Evolutionary conservation across 1,140 invertebrate genomes (phyloP).

Genomic region (Muscidifurax raptorellus): DNA sequence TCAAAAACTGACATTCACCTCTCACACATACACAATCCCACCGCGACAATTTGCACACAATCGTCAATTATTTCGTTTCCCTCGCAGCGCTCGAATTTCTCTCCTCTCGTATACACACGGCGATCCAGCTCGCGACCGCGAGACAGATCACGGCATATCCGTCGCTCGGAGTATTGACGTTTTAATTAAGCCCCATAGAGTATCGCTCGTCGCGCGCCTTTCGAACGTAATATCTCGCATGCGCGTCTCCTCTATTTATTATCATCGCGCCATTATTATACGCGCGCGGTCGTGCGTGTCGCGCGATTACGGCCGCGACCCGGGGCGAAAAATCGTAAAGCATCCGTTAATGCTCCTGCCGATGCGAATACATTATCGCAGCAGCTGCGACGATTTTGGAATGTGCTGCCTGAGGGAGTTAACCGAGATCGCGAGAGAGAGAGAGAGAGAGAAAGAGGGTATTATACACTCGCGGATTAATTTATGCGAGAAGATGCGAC

Average conservation of each 20-base stretch:
- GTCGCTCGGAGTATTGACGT: background rate
- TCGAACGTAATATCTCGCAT: background rate
- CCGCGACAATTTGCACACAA: conserved; percentile 34
- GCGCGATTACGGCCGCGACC: background rate
- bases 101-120: background rate
- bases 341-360: background rate
- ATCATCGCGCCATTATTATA: background rate
- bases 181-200: conserved; percentile 20
- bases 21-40: background rate
- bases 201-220: background rate
- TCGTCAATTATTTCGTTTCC: conserved; percentile 32
- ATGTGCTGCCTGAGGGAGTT: background rate
- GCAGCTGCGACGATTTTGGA: background rate
- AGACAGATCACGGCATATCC: background rate
- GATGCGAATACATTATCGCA: background rate
- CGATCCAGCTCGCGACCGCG: background rate
- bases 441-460: too few species aligned
- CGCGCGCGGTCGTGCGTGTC: background rate
- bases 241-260: background rate
- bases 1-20: background rate
- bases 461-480: too few species aligned
- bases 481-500: too few species aligned
- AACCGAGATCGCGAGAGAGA: too few species aligned
- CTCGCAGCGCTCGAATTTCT: background rate
- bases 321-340: background rate